Evolutionary conservation across 2,797 vertebrate genomes (phyloP).

Genomic region (Rhinophrynus dorsalis): DNA sequence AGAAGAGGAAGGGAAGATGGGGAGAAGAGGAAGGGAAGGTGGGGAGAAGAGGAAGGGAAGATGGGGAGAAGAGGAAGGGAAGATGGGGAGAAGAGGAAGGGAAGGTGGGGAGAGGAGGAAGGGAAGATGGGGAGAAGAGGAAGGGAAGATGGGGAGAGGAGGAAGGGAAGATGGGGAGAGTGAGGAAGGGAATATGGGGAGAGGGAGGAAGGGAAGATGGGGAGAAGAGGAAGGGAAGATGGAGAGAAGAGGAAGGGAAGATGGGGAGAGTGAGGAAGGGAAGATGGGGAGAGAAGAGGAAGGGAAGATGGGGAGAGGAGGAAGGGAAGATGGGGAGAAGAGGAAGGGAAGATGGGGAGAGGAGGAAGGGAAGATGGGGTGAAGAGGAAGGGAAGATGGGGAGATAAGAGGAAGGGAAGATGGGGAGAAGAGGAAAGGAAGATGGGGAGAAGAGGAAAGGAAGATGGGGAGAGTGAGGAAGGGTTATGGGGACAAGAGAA

Average conservation of each 20-base stretch:
- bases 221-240: background rate
- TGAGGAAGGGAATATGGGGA: no score
- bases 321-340: background rate
- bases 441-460: background rate
- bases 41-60: no score
- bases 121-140: no score
- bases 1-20: background rate
- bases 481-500: background rate
- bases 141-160: no score
- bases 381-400: background rate
- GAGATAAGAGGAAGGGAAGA: background rate
- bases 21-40: background rate
- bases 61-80: no score
- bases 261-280: no score
- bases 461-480: background rate
- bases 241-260: background rate
- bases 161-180: no score
- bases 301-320: no score
- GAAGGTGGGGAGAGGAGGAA: no score
- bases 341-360: background rate
- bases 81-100: no score
- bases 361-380: no score
- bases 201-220: background rate
- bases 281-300: no score
- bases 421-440: background rate